phyloP scores from a whole-genome alignment of 2,888 invertebrate species.

The Athetis lepigone region DNA sequence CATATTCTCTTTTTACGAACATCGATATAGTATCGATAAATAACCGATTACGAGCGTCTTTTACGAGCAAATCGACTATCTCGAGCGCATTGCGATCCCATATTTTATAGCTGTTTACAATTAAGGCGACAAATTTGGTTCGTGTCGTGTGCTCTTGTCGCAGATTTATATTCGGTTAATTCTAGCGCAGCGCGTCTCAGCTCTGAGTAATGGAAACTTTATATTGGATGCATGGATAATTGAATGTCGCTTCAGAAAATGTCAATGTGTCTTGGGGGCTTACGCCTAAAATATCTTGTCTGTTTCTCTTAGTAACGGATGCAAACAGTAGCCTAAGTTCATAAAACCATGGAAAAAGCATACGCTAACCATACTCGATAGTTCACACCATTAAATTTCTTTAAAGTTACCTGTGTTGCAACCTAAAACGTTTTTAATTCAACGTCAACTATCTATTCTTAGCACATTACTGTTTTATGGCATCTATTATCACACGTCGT shows the following conservation, averaged over 20 bases:
- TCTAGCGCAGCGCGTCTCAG: conserved; percentile 54
- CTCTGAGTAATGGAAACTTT: conserved; percentile 65
- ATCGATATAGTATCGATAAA: conserved; percentile 64
- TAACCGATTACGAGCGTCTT: conserved; percentile 65
- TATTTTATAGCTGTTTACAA: conserved; percentile 74
- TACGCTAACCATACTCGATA: conserved; percentile 32
- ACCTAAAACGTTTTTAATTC: conserved; percentile 50
- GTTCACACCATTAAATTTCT: conserved; percentile 41
- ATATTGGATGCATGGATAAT: conserved; percentile 33
- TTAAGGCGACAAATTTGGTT: conserved; percentile 71
- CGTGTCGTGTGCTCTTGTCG: conserved; percentile 58
- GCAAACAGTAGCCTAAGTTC: conserved; percentile 13
- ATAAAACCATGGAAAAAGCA: conserved; percentile 19
- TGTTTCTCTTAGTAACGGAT: conserved; percentile 1
- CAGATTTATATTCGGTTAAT: conserved; percentile 74
- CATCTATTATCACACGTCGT: conserved; percentile 77
- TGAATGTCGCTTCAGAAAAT: conserved; percentile 39
- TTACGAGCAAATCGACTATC: conserved; percentile 71
- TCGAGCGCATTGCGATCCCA: conserved; percentile 64
- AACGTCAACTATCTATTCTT: conserved; percentile 48
- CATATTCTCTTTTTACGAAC: conserved; percentile 59
- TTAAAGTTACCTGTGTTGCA: conserved; percentile 36
- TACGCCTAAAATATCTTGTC: conserved; percentile 17
- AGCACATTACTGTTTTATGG: conserved; percentile 62
- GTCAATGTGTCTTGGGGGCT: conserved; percentile 33